These are phyloP conservation scores for Eristalis intricaria DNA, from an alignment of 2,888 invertebrate genomes.

Conservation along the genomic window DNA sequence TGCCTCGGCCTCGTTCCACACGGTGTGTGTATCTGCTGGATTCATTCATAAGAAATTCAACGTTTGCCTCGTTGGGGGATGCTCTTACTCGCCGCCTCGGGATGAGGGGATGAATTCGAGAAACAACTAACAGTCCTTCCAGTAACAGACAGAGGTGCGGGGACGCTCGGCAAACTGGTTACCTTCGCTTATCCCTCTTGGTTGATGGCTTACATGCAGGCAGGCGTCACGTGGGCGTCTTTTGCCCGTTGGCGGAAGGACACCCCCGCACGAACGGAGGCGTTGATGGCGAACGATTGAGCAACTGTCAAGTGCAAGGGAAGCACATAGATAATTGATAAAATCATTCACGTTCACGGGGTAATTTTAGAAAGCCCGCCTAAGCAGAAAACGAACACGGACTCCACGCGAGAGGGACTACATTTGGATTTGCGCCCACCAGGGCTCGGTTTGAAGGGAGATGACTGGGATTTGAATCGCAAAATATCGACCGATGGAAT, in stretches of 20 bases:
- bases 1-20: not conserved
- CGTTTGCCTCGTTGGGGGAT: slow-evolving; percentile 27
- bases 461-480: not conserved
- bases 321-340: not conserved
- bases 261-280: not conserved
- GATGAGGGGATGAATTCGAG: slow-evolving; percentile 10
- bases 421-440: not conserved
- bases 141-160: not conserved
- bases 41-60: slow-evolving; percentile 71
- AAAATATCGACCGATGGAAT: not conserved
- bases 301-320: not conserved
- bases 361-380: not conserved
- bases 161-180: not conserved
- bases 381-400: not conserved
- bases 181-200: not conserved
- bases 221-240: not conserved
- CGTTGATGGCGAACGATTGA: not conserved
- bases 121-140: slow-evolving; percentile 14
- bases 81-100: not conserved
- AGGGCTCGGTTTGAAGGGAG: not conserved
- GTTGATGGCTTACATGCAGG: not conserved
- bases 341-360: not conserved
- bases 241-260: not conserved
- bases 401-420: not conserved
- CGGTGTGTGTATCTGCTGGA: slow-evolving; percentile 40